Conservation (phyloP, 2,113 vertebrate species). For the Microcebus griseorufus region DNA sequence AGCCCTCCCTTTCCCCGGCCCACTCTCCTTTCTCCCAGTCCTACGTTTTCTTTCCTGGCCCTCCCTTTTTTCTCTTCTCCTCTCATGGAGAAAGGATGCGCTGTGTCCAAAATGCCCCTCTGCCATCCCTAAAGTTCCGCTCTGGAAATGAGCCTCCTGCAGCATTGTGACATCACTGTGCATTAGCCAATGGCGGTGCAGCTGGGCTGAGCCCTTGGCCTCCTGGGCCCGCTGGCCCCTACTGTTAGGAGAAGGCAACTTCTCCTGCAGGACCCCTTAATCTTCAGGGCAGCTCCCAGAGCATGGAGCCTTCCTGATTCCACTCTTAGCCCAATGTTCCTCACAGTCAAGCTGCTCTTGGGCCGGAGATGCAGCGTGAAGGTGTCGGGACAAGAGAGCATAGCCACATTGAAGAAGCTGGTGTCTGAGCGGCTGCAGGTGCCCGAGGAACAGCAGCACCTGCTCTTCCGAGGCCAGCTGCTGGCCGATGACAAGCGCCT, state of each 20-base stretch:
- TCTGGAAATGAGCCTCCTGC: not conserved
- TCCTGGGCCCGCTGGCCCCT: not conserved
- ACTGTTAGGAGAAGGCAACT: not conserved
- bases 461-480: constrained; percentile 65
- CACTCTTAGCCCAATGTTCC: constrained; percentile 37
- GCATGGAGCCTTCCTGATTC: constrained; percentile 58
- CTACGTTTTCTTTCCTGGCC: not conserved
- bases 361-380: constrained; percentile 66
- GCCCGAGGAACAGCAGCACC: constrained; percentile 45
- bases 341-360: constrained; percentile 72
- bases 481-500: constrained; percentile 68
- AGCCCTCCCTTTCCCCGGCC: not conserved
- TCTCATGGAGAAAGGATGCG: not conserved
- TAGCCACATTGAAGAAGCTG: constrained; percentile 69
- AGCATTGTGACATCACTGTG: constrained; percentile 64
- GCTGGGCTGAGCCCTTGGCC: not conserved
- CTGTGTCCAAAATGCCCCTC: not conserved
- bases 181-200: constrained; percentile 10
- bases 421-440: constrained; percentile 56
- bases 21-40: not conserved
- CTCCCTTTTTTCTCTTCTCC: not conserved
- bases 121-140: not conserved
- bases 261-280: not conserved
- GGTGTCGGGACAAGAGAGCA: constrained; percentile 59
- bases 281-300: not conserved